Conservation (phyloP, 2,113 vertebrate genomes). For the Eptesicus fuscus region DNA sequence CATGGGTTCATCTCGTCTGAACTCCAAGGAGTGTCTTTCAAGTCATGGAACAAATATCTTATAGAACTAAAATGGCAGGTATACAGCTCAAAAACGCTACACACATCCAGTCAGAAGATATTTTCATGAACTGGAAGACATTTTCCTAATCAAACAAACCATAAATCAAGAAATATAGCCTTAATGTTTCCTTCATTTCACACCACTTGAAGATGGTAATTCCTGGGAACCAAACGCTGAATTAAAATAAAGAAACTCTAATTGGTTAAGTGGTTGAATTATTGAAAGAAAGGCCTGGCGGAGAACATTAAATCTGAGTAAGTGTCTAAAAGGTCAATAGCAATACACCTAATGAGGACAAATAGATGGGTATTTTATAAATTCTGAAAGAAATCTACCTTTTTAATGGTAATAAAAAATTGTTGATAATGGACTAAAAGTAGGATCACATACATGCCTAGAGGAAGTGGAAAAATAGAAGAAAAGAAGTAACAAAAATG, state of each 20-base stretch:
- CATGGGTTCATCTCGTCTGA: neutral
- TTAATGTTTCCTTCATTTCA: neutral
- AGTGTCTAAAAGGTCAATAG: neutral
- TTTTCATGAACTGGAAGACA: neutral
- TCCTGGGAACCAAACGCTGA: neutral
- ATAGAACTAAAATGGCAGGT: neutral
- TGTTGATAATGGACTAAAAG: neutral
- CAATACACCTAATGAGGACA: neutral
- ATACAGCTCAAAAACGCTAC: neutral
- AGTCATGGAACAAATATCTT: neutral
- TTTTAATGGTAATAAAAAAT: neutral
- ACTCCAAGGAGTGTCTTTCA: neutral
- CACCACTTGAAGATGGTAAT: neutral
- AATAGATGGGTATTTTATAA: neutral
- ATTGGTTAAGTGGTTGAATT: neutral
- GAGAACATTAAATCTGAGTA: neutral
- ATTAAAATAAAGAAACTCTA: conserved; percentile 23
- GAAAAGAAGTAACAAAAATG: neutral
- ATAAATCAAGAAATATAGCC: neutral
- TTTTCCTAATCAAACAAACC: neutral
- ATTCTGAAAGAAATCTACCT: neutral
- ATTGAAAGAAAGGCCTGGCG: neutral
- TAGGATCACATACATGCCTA: neutral
- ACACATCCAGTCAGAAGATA: neutral
- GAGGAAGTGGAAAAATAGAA: neutral